phyloP scores from a whole-genome alignment of 2,888 invertebrate genomes.

The Troides helena region DNA sequence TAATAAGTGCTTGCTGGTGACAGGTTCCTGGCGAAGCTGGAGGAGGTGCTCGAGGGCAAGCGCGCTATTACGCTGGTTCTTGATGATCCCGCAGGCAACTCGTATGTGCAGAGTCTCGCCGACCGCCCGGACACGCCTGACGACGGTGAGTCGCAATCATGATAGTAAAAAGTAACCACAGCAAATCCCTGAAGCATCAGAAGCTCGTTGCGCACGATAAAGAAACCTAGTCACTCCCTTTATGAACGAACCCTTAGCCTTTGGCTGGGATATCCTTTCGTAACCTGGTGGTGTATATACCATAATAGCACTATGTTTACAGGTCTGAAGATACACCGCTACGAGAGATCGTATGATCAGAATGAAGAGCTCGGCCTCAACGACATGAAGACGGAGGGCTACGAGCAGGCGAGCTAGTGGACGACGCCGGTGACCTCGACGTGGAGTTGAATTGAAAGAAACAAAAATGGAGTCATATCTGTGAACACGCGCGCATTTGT shows the following conservation, averaged over 20 bases:
- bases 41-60: slow-evolving; percentile 83
- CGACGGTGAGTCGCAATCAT: slow-evolving; percentile 58
- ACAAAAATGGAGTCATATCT: no score
- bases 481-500: no score
- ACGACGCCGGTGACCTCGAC: neutral
- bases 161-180: no score
- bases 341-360: slow-evolving; percentile 92
- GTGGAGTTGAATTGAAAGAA: no score
- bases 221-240: no score
- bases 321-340: slow-evolving; percentile 86
- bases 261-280: neutral
- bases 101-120: slow-evolving; percentile 92
- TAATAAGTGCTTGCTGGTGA: no score
- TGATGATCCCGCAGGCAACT: slow-evolving; percentile 99
- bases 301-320: slow-evolving; percentile 26
- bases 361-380: slow-evolving; percentile 97
- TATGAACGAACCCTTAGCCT: neutral
- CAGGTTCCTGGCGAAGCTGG: slow-evolving; percentile 84
- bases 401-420: slow-evolving; percentile 56
- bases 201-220: no score
- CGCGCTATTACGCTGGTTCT: slow-evolving; percentile 87
- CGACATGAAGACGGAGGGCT: slow-evolving; percentile 96
- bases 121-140: slow-evolving; percentile 82
- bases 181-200: no score
- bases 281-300: no score